These are phyloP conservation scores for Chrysaora quinquecirrha DNA, from an alignment of 30 jellyfish, hydroid and myxozoan genomes.

Conservation along the genomic window DNA sequence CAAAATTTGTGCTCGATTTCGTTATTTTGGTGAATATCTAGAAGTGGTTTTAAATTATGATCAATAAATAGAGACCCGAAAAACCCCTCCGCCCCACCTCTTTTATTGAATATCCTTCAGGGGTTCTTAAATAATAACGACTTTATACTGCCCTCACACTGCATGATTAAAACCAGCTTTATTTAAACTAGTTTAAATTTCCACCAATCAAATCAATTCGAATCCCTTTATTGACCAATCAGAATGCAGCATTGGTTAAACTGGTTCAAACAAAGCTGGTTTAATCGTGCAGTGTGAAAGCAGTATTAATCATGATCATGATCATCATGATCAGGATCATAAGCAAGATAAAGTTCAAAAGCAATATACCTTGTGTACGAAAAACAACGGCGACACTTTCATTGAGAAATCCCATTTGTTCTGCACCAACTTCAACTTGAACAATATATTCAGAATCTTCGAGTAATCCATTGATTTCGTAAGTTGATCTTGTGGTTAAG, in stretches of 20 bases:
- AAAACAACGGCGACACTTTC: not conserved
- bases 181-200: too few relatives aligned
- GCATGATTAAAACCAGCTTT: not conserved
- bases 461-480: not conserved
- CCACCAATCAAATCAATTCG: too few relatives aligned
- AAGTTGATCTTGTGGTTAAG: slow-evolving; percentile 3
- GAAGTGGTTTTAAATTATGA: not conserved
- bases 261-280: not conserved
- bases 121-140: not conserved
- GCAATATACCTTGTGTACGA: slow-evolving; percentile 7
- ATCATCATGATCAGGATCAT: not conserved
- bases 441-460: slow-evolving; percentile 10
- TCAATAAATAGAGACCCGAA: too few relatives aligned
- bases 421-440: slow-evolving; percentile 45
- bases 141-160: not conserved
- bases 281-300: not conserved
- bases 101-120: not conserved
- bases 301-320: too few relatives aligned
- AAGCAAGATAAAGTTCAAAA: not conserved
- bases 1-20: too few relatives aligned
- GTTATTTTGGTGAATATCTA: too few relatives aligned
- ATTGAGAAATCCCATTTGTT: slow-evolving; percentile 21
- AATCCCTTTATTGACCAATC: too few relatives aligned
- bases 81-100: too few relatives aligned
- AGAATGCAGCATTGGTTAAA: too few relatives aligned